Percentiles rank a stretch among this genome's conserved stretches.
Conservation (phyloP, 53 echinoderm and acorn worm genomes). For the Mesocentrotus franciscanus region DNA sequence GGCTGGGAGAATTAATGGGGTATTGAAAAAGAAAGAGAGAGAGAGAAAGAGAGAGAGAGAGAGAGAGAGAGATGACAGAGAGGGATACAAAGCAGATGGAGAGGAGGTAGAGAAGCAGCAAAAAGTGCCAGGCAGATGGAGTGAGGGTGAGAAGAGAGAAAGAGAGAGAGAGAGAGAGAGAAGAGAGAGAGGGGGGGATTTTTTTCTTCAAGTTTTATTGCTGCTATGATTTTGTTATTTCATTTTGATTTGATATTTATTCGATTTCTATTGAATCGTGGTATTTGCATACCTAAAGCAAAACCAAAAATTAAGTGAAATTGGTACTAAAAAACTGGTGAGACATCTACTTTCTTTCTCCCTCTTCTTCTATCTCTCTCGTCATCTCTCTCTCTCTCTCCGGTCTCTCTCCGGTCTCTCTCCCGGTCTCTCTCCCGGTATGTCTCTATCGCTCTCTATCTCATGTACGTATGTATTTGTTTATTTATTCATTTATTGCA, state of each 20-base stretch:
- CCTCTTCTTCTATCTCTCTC: background rate
- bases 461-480: no score
- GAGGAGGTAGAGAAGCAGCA: background rate
- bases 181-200: background rate
- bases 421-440: background rate
- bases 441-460: background rate
- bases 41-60: background rate
- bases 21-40: no score
- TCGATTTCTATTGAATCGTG: no score
- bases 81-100: background rate
- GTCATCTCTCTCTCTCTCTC: background rate
- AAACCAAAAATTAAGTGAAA: no score
- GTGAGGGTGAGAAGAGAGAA: background rate
- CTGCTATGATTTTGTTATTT: no score
- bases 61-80: background rate
- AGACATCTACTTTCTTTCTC: no score
- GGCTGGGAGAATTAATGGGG: background rate
- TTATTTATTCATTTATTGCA: no score
- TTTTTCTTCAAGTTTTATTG: no score
- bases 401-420: background rate
- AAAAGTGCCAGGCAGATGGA: no score
- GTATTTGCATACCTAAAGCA: no score
- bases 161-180: background rate
- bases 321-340: no score
- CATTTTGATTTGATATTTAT: no score